Evolutionary conservation across 2,888 invertebrate genomes (phyloP).

Genomic region (Lasioglossum zephyrum): DNA sequence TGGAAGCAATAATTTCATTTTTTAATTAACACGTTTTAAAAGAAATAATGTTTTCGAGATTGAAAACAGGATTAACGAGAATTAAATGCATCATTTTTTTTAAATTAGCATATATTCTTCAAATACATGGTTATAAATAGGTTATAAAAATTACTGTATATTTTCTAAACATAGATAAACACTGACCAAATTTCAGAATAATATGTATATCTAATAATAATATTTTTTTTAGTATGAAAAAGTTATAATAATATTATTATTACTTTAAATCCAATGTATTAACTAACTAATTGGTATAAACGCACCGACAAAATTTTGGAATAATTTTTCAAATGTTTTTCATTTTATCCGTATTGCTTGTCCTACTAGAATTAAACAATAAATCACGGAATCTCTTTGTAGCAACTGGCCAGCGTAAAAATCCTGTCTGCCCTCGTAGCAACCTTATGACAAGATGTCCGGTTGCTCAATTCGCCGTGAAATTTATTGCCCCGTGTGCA

Average conservation of each 20-base stretch:
- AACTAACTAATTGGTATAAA: too few relatives aligned
- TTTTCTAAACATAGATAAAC: not conserved
- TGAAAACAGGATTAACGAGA: too few relatives aligned
- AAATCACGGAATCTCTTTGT: not conserved
- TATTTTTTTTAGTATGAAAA: too few relatives aligned
- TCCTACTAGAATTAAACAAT: not conserved
- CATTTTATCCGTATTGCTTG: not conserved
- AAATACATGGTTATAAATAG: not conserved
- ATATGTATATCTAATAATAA: too few relatives aligned
- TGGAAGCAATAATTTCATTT: not conserved
- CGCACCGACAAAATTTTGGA: not conserved
- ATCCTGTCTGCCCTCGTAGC: not conserved
- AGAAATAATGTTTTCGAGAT: not conserved
- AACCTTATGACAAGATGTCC: slow-evolving; percentile 8
- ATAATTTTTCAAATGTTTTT: not conserved
- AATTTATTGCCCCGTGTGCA: slow-evolving; percentile 2
- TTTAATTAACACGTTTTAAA: not conserved
- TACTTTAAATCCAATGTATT: too few relatives aligned
- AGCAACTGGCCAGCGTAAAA: not conserved
- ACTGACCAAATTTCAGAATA: too few relatives aligned
- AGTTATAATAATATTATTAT: too few relatives aligned
- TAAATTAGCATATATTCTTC: not conserved
- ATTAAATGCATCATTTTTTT: not conserved
- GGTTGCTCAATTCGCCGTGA: not conserved
- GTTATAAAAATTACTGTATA: not conserved